A percentile compares a stretch with the other conserved stretches of the same genome.
phyloP scores from a whole-genome alignment of 2,797 vertebrate species.

The Macrochelys suwanniensis region DNA sequence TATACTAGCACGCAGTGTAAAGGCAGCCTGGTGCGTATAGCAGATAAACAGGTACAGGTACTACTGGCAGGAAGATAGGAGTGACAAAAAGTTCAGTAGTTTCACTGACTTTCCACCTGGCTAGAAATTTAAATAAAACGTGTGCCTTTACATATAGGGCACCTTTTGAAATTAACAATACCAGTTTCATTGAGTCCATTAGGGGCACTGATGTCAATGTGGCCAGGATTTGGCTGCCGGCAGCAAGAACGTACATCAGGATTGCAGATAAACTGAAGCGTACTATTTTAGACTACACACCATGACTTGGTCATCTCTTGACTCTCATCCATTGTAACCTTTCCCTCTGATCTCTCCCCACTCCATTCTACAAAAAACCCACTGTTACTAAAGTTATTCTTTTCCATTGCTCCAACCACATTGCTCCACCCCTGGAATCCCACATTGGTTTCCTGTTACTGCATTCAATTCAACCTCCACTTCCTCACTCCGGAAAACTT shows the following conservation, averaged over 20 bases:
- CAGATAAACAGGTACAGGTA: constrained; percentile 16
- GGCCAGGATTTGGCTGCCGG: not conserved
- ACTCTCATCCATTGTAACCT: not conserved
- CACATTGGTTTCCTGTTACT: not conserved
- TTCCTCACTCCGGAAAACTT: not conserved
- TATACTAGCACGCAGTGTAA: not conserved
- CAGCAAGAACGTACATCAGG: not conserved
- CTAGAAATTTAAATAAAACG: not conserved
- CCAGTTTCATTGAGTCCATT: not conserved
- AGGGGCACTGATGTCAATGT: not conserved
- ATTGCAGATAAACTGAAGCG: not conserved
- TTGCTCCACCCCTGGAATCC: not conserved
- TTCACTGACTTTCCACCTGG: not conserved
- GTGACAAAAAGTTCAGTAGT: not conserved
- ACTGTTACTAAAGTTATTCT: not conserved
- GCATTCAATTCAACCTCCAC: not conserved
- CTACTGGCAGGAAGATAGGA: not conserved
- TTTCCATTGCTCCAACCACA: not conserved
- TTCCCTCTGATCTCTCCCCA: not conserved
- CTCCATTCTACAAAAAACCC: not conserved
- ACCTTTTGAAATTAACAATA: not conserved
- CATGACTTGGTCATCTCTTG: not conserved
- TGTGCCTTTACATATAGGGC: rapidly evolving
- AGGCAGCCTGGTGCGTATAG: not conserved
- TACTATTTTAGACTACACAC: not conserved